Evolutionary conservation across 2,797 vertebrate genomes (phyloP).

Genomic region (Takifugu rubripes): DNA sequence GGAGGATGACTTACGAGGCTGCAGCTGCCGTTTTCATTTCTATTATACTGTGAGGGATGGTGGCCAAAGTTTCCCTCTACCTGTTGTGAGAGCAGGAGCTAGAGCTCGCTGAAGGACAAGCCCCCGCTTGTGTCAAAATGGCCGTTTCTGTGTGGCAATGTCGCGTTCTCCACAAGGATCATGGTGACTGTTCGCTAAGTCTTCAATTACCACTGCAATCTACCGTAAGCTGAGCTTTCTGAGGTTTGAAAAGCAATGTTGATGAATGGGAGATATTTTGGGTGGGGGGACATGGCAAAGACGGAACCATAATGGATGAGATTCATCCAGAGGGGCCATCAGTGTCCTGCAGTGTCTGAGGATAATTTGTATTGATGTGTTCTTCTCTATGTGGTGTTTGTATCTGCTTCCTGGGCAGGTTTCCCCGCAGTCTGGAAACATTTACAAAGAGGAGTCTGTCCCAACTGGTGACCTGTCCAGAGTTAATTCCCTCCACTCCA

Average conservation of each 20-base stretch:
- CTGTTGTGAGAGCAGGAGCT: constrained; percentile 7
- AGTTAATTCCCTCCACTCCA: too few species aligned
- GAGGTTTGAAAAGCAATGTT: constrained; percentile 8
- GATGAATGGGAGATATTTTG: not conserved
- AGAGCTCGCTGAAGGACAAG: constrained; percentile 18
- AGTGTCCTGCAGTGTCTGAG: too few species aligned
- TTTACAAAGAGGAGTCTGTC: too few species aligned
- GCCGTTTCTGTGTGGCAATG: constrained; percentile 8
- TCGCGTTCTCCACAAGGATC: constrained; percentile 3
- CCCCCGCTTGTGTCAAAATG: not conserved
- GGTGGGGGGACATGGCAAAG: not conserved
- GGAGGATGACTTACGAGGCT: constrained; percentile 56
- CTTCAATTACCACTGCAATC: constrained; percentile 10
- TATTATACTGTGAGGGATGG: constrained; percentile 56
- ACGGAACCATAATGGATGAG: not conserved
- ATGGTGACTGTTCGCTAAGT: not conserved
- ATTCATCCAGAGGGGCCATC: too few species aligned
- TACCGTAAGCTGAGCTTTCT: constrained; percentile 1
- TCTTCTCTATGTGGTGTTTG: too few species aligned
- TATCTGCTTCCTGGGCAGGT: too few species aligned
- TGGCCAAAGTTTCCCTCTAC: constrained; percentile 32
- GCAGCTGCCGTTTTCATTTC: constrained; percentile 55
- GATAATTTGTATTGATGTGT: too few species aligned
- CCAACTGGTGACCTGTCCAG: too few species aligned
- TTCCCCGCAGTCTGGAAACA: too few species aligned